phyloP scores from a whole-genome alignment of 1,140 invertebrate genomes.

The Drosophila ogumai region DNA sequence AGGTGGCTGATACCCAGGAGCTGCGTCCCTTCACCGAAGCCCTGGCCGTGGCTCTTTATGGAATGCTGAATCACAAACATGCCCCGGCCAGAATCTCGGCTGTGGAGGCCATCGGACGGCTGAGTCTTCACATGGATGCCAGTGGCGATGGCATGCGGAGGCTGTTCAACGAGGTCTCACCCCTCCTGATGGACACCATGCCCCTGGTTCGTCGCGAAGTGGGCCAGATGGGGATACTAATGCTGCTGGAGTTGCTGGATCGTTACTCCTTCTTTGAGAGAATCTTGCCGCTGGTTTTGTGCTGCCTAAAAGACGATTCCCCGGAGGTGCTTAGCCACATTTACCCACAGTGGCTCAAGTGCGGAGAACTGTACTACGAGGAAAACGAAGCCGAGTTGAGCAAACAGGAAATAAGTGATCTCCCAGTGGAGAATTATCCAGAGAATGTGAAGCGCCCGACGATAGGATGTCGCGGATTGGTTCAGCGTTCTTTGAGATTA shows the following conservation, averaged over 20 bases:
- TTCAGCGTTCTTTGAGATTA: conserved; percentile 89
- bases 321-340: conserved; percentile 87
- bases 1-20: conserved; percentile 87
- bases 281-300: conserved; percentile 91
- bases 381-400: conserved; percentile 92
- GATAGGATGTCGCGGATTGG: conserved; percentile 90
- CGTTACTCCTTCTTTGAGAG: conserved; percentile 92
- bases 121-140: conserved; percentile 86
- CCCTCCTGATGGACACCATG: conserved; percentile 89
- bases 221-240: conserved; percentile 88
- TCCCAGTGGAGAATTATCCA: conserved; percentile 88
- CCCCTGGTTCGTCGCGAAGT: conserved; percentile 89
- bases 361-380: conserved; percentile 89
- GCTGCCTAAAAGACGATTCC: conserved; percentile 90
- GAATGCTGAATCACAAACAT: conserved; percentile 92
- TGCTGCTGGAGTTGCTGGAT: conserved; percentile 90
- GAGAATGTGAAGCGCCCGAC: conserved; percentile 88
- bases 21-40: conserved; percentile 91
- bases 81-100: conserved; percentile 91
- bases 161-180: conserved; percentile 73
- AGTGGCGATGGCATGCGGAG: conserved; percentile 86
- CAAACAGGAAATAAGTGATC: conserved; percentile 89
- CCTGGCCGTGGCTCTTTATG: conserved; percentile 90
- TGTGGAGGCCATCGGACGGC: conserved; percentile 89
- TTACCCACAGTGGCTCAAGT: conserved; percentile 88